Evolutionary conservation across 2,888 invertebrate genomes (phyloP).

Genomic region (Mythimna impura): DNA sequence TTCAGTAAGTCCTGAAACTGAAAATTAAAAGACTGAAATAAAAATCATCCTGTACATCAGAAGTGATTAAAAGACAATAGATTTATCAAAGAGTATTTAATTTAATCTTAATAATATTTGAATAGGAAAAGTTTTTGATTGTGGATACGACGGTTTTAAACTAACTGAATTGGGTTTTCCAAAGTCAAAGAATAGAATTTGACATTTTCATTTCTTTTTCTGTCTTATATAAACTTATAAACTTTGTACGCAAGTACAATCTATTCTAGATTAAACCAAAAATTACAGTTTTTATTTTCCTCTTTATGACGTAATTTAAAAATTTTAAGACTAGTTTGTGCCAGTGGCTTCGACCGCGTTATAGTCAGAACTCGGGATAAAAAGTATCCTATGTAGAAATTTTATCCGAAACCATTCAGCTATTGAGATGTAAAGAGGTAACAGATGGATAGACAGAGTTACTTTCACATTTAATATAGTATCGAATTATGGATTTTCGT

Average conservation of each 20-base stretch:
- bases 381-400: too few relatives aligned
- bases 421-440: too few relatives aligned
- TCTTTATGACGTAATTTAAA: too few relatives aligned
- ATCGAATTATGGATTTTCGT: too few relatives aligned
- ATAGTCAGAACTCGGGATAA: too few relatives aligned
- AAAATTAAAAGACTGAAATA: too few relatives aligned
- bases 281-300: not conserved
- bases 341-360: too few relatives aligned
- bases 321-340: too few relatives aligned
- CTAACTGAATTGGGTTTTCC: slow-evolving; percentile 5
- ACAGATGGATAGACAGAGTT: too few relatives aligned
- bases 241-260: not conserved
- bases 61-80: slow-evolving; percentile 15
- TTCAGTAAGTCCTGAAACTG: too few relatives aligned
- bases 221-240: not conserved
- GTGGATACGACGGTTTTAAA: not conserved
- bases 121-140: slow-evolving; percentile 17
- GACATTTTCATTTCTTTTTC: slow-evolving; percentile 8
- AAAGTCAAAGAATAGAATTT: not conserved
- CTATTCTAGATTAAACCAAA: not conserved
- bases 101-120: slow-evolving; percentile 13
- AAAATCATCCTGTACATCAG: not conserved
- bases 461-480: too few relatives aligned
- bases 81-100: slow-evolving; percentile 10
- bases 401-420: too few relatives aligned